Evolutionary conservation across 2,888 invertebrate genomes (phyloP), one percentile per base, ranked within the genome.

Genomic region (Stenchaetothrips biformis): DNA sequence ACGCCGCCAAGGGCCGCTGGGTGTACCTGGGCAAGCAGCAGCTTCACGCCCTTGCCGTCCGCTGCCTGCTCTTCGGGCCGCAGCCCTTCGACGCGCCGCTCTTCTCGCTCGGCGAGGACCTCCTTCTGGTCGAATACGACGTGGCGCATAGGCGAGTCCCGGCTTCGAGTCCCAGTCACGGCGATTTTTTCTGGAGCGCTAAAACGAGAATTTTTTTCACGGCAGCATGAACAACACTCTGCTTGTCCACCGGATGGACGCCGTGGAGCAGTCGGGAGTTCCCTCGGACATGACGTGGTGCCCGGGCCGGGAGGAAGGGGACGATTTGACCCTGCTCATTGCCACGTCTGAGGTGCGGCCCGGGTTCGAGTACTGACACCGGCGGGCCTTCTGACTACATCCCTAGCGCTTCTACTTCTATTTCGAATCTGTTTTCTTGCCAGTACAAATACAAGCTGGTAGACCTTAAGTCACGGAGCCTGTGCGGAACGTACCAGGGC

Each of bases 391-490:
- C n/a, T n/a, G n/a, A n/a, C n/a, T n/a, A n/a, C n/a, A n/a, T n/a
- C n/a, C n/a, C n/a, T n/a, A n/a, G n/a, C n/a, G n/a, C n/a, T n/a
- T n/a, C n/a, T n/a, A n/a, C n/a, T n/a, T n/a, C n/a, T n/a, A n/a
- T n/a, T n/a, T n/a, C 37, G 37, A 4, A 37, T 37, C 37, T 37
- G 37, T 37, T 37, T 37, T 37, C 2, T 37, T 37, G 37, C 37
- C 67, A 92, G 91, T 89, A 88, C 85, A 94, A 94, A 86, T 92
- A 92, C 84, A 93, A 92, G 85, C 86, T 92, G 78, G 86, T 92
- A 79, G 92, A 92, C 85, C 89, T 90, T 80, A 86, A 86, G 3
- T 92, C 91, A 0, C 90, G 90, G 81, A 90, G 91, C 89, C 91
- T 91, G n/a, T 87, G 91, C 81, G 88, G 90, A n/a, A 92, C 92